These are phyloP conservation scores for Morelia viridis DNA, from an alignment of 2,797 vertebrate genomes.

Conservation along the genomic window DNA sequence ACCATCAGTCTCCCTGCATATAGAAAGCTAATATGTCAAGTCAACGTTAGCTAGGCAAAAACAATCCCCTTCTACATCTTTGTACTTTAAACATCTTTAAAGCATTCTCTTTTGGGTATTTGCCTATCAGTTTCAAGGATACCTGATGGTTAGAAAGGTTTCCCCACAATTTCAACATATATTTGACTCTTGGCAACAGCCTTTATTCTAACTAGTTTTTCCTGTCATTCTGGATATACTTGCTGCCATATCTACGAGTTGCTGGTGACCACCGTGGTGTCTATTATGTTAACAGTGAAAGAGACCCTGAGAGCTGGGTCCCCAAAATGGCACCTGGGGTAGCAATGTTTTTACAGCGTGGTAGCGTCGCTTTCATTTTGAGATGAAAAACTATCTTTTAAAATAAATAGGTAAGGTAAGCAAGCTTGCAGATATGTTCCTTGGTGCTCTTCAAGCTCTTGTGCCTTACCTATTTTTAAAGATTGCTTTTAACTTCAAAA, in stretches of 20 bases:
- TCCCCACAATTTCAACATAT: constrained; percentile 2
- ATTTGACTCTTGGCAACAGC: neutral
- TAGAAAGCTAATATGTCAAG: neutral
- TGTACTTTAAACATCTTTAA: neutral
- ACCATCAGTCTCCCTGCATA: neutral
- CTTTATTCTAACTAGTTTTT: neutral
- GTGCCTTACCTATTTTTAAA: neutral
- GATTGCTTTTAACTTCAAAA: neutral
- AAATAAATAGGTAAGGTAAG: neutral
- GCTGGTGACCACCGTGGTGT: neutral
- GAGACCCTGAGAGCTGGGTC: neutral
- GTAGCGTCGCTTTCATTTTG: neutral
- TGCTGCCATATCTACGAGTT: neutral
- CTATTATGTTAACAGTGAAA: neutral
- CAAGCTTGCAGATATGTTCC: neutral
- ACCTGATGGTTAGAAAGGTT: neutral
- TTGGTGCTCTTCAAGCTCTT: neutral
- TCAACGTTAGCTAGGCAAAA: neutral
- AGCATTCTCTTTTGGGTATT: neutral
- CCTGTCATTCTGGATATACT: neutral
- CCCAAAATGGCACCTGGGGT: neutral
- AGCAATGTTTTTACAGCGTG: neutral
- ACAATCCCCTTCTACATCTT: neutral
- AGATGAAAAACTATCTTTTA: neutral
- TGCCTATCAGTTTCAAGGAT: neutral